These are phyloP conservation scores for Nyctibius bracteatus DNA, from an alignment of 2,113 vertebrate species.

Conservation along the genomic window DNA sequence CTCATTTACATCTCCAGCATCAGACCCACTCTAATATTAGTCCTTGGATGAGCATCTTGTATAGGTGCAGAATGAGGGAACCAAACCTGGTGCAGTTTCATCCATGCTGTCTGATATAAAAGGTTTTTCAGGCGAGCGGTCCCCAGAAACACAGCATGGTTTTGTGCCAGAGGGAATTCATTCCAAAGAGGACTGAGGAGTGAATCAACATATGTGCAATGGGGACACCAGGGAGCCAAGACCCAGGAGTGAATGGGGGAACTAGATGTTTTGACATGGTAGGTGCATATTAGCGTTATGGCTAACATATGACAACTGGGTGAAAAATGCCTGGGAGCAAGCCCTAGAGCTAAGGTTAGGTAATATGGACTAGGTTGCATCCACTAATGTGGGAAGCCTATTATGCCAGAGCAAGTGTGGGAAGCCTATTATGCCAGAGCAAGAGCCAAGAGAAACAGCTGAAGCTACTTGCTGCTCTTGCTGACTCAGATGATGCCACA, in stretches of 20 bases:
- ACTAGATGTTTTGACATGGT: background rate
- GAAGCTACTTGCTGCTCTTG: too few relatives aligned
- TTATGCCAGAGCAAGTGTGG: too few relatives aligned
- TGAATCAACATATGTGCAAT: background rate
- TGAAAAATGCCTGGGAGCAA: background rate
- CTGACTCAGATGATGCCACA: too few relatives aligned
- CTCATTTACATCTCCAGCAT: background rate
- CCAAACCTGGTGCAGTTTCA: background rate
- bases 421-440: too few relatives aligned
- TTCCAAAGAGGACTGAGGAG: background rate
- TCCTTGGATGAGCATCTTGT: background rate
- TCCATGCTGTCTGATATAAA: background rate
- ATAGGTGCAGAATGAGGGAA: background rate
- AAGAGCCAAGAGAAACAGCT: too few relatives aligned
- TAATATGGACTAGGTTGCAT: background rate
- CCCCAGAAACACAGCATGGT: background rate
- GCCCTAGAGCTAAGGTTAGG: background rate
- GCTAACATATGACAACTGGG: background rate
- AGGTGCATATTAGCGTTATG: background rate
- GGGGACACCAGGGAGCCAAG: background rate
- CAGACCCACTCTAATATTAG: background rate
- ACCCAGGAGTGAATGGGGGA: background rate
- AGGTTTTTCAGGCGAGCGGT: background rate
- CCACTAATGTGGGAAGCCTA: too few relatives aligned
- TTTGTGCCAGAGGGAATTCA: background rate